These are phyloP conservation scores for Syritta pipiens DNA, from an alignment of 2,888 invertebrate genomes.

Conservation along the genomic window DNA sequence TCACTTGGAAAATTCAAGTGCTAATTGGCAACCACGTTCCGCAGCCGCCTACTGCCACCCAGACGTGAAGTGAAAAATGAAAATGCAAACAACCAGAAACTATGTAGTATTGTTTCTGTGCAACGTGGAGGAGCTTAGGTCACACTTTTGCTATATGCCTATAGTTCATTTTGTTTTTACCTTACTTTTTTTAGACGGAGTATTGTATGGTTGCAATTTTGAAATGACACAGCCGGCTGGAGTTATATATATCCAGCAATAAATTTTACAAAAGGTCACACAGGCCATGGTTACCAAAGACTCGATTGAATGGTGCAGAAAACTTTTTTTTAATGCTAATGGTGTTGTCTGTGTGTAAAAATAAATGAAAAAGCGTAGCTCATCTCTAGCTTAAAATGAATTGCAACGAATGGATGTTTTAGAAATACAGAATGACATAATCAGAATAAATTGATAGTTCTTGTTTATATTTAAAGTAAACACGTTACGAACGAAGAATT, in stretches of 20 bases:
- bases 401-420: too few species aligned
- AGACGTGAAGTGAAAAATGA: constrained; percentile 43
- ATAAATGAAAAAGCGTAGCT: too few species aligned
- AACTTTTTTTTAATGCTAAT: too few species aligned
- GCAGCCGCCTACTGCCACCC: constrained; percentile 23
- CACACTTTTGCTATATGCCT: constrained; percentile 32
- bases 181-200: not conserved
- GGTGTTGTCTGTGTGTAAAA: too few species aligned
- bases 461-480: too few species aligned
- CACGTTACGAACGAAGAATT: too few species aligned
- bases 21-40: constrained; percentile 51
- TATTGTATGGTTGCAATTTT: constrained; percentile 25
- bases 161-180: constrained; percentile 5
- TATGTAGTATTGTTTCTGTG: not conserved
- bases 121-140: constrained; percentile 19
- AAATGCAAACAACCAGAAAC: constrained; percentile 24
- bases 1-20: constrained; percentile 56
- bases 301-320: not conserved
- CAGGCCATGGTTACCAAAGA: constrained; percentile 7
- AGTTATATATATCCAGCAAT: not conserved
- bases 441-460: too few species aligned
- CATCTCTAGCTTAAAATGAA: too few species aligned
- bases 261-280: not conserved
- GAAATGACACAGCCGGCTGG: constrained; percentile 1
- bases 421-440: too few species aligned